phyloP scores from a whole-genome alignment of 1,140 invertebrate genomes.

The Pseudomyrmex sp. region DNA sequence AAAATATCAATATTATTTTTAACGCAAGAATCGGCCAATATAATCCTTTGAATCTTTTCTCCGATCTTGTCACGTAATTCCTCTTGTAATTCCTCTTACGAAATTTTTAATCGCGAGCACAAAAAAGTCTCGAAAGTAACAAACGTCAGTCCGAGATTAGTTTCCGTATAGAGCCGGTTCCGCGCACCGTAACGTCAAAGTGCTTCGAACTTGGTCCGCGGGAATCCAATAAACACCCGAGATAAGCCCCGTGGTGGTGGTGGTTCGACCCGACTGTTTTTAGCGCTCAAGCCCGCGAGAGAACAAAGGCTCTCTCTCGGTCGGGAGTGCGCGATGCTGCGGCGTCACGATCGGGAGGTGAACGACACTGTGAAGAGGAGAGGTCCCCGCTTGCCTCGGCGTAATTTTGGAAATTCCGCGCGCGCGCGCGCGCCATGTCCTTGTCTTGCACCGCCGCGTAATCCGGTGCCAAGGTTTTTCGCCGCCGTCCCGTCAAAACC shows the following conservation, averaged over 20 bases:
- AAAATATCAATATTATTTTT: not conserved
- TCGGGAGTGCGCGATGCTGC: constrained; percentile 14
- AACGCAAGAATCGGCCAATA: not conserved
- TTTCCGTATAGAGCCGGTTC: not conserved
- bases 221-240: constrained; percentile 63
- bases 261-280: constrained; percentile 58
- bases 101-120: not conserved
- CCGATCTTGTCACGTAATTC: not conserved
- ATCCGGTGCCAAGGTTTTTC: constrained; percentile 51
- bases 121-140: not conserved
- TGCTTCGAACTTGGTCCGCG: constrained; percentile 39
- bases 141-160: not conserved
- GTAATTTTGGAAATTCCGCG: constrained; percentile 73
- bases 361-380: constrained; percentile 63
- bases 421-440: constrained; percentile 36
- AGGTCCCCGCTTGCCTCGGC: constrained; percentile 19
- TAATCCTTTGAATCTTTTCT: not conserved
- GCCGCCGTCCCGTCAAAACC: not conserved
- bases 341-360: constrained; percentile 63
- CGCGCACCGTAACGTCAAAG: constrained; percentile 41
- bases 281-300: constrained; percentile 39
- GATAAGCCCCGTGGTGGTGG: constrained; percentile 59
- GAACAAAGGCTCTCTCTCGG: constrained; percentile 39
- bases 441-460: constrained; percentile 41
- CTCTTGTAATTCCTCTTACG: not conserved